phyloP scores from a whole-genome alignment of 1,140 invertebrate genomes.

The Drosophila pandora region DNA sequence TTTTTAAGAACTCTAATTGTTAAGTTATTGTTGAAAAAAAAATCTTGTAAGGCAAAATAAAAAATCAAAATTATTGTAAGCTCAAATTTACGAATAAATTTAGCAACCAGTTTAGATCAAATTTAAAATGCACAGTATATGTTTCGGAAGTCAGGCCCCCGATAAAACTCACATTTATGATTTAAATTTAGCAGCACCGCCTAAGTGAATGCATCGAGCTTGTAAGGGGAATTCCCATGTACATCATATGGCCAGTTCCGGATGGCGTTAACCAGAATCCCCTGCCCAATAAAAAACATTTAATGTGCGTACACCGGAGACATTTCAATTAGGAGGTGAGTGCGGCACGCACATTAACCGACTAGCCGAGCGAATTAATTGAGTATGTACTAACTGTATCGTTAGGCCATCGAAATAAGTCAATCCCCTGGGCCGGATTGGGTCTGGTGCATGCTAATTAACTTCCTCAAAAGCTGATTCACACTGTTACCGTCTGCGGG shows the following conservation, averaged over 20 bases:
- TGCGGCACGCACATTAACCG: slow-evolving; percentile 29
- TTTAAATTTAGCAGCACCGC: slow-evolving; percentile 20
- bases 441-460: slow-evolving; percentile 63
- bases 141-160: slow-evolving; percentile 2
- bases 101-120: slow-evolving; percentile 1
- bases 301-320: slow-evolving; percentile 21
- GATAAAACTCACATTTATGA: slow-evolving; percentile 5
- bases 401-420: slow-evolving; percentile 50
- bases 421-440: slow-evolving; percentile 31
- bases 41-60: too few relatives aligned
- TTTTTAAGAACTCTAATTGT: too few relatives aligned
- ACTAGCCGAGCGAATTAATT: slow-evolving; percentile 27
- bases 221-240: slow-evolving; percentile 15
- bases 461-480: slow-evolving; percentile 60
- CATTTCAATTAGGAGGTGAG: slow-evolving; percentile 27
- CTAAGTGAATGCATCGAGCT: slow-evolving; percentile 5
- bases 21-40: too few relatives aligned
- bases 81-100: neutral
- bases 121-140: neutral
- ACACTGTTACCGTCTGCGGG: slow-evolving; percentile 5
- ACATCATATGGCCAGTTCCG: slow-evolving; percentile 28
- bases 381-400: slow-evolving; percentile 42
- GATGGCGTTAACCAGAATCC: slow-evolving; percentile 18
- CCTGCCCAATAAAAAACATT: slow-evolving; percentile 7
- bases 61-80: neutral